phyloP scores from a whole-genome alignment of 2,797 vertebrate species.

The Amphiprion clarkii region DNA sequence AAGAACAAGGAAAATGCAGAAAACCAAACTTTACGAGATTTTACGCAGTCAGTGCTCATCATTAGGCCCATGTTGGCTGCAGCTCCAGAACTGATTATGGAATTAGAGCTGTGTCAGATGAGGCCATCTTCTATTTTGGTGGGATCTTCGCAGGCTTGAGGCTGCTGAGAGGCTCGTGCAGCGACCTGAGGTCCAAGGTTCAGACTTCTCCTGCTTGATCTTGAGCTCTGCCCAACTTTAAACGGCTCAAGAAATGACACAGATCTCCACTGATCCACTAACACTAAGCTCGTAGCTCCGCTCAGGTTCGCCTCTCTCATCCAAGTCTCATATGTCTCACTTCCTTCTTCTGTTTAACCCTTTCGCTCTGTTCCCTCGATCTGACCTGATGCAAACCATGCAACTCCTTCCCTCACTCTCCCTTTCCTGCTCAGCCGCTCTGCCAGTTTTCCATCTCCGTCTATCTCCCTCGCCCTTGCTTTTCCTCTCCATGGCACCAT shows the following conservation, averaged over 20 bases:
- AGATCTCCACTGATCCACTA: constrained; percentile 59
- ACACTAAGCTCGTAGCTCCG: constrained; percentile 39
- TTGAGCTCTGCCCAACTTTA: constrained; percentile 41
- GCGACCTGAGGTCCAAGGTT: constrained; percentile 23
- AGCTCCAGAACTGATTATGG: constrained; percentile 21
- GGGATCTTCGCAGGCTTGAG: constrained; percentile 34
- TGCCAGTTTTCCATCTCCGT: constrained; percentile 68
- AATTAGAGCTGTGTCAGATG: constrained; percentile 21
- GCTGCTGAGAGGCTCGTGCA: constrained; percentile 29
- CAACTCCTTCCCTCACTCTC: constrained; percentile 45
- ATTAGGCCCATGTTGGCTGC: constrained; percentile 13
- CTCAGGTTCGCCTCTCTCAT: constrained; percentile 52
- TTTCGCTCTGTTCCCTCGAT: constrained; percentile 11
- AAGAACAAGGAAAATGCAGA: background rate
- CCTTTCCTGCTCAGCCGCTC: constrained; percentile 35
- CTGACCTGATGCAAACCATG: constrained; percentile 48
- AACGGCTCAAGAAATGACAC: constrained; percentile 54
- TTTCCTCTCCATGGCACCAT: constrained; percentile 73
- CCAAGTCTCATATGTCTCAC: constrained; percentile 49
- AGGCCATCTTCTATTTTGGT: constrained; percentile 19
- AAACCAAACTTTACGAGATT: background rate
- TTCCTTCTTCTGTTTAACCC: constrained; percentile 51
- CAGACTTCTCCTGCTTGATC: constrained; percentile 31
- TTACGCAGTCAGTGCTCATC: background rate
- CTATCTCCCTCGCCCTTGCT: constrained; percentile 67